Evolutionary conservation across 2,797 vertebrate genomes (phyloP), one percentile per base, ranked within the genome.

Genomic region (Chaetophractus vellerosus): DNA sequence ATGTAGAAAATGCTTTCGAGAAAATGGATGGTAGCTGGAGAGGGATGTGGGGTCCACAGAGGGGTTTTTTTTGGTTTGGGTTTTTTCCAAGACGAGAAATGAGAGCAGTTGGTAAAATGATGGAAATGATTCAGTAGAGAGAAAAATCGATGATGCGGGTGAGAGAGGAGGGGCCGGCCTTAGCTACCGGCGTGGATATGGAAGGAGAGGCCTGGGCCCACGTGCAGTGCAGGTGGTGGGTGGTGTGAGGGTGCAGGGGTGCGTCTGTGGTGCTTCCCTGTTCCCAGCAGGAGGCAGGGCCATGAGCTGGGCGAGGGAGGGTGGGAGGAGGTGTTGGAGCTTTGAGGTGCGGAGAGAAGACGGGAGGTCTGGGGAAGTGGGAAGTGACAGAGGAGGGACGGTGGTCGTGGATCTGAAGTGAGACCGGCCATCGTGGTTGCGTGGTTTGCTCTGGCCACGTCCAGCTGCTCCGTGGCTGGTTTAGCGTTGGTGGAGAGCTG

Each of bases 21-120:
- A 66, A 74, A 89, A 12, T 19, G 61, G 26, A 8, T 24, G 48
- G 80, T 33, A 36, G 31, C 82, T 59, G 14, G 52, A 72, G 61
- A 48, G 75, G 87, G 55, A 55, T 28, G 45, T n/a, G 55, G 74
- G 48, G 52, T 64, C 57, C 45, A 71, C n/a, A 48, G 45, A 41
- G 61, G 33, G 19, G 14, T n/a, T 15, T 50, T 9, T 50, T 48
- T 72, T 19, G 57, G 18, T 24, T 83, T 68, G 74, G 38, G 63
- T 41, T 38, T 18, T 69, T 79, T 75, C 80, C 21, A 88, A 91
- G 75, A 57, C 12, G 18, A 83, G 81, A 64, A 92, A 71, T 15
- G 59, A 85, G 90, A 97, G 63, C 81, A 76, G 75, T 81, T 91
- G 83, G 86, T 26, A 19, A 26, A 45, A 45, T 28, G 68, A 15